phyloP scores from a whole-genome alignment of 2,113 vertebrate genomes.

The Bos javanicus region DNA sequence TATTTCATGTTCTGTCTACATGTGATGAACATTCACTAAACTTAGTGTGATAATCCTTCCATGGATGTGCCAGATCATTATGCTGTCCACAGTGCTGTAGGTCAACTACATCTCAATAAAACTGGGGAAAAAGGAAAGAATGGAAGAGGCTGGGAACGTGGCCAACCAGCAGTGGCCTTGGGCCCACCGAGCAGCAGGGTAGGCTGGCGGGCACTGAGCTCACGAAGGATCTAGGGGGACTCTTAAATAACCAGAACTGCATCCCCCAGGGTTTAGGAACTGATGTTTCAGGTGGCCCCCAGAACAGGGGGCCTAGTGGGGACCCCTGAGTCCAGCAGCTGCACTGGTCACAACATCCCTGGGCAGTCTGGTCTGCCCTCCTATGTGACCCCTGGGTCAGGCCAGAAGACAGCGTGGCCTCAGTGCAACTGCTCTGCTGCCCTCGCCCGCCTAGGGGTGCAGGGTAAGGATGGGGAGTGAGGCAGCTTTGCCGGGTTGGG shows the following conservation, averaged over 20 bases:
- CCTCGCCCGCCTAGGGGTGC: neutral
- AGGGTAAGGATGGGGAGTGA: neutral
- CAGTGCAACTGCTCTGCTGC: neutral
- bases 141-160: neutral
- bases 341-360: neutral
- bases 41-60: neutral
- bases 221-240: neutral
- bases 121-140: neutral
- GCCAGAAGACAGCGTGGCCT: neutral
- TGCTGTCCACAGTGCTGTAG: neutral
- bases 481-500: neutral
- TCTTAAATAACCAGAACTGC: no score
- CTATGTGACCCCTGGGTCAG: neutral
- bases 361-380: neutral
- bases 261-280: neutral
- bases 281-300: neutral
- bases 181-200: neutral
- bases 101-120: neutral
- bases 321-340: neutral
- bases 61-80: no score
- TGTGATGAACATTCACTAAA: neutral
- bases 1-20: neutral
- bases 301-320: neutral
- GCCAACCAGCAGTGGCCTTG: neutral
- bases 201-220: neutral